Conservation (phyloP, 1,140 invertebrate genomes). For the Drosophila insularis region DNA sequence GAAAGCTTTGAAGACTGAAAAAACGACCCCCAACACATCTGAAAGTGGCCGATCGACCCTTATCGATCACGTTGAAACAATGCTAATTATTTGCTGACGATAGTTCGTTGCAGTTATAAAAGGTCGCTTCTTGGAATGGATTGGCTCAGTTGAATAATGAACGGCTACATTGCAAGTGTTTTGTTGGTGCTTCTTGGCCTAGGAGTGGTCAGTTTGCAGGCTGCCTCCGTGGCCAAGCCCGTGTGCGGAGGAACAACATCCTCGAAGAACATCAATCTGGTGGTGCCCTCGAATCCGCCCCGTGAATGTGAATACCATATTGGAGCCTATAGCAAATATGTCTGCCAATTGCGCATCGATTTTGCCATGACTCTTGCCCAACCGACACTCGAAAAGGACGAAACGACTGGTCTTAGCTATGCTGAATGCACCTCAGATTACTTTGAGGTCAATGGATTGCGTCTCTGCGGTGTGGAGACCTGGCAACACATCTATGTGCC, state of each 20-base stretch:
- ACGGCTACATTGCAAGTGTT: constrained; percentile 24
- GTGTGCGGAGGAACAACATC: constrained; percentile 59
- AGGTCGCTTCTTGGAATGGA: constrained; percentile 7
- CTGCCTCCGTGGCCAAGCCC: constrained; percentile 61
- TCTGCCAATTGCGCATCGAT: constrained; percentile 74
- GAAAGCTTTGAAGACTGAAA: neutral
- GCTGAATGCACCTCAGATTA: constrained; percentile 63
- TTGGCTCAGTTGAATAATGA: constrained; percentile 36
- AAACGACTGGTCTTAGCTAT: constrained; percentile 27
- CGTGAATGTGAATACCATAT: constrained; percentile 62
- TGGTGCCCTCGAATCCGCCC: constrained; percentile 58
- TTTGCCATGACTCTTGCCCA: constrained; percentile 62
- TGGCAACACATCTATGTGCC: constrained; percentile 77
- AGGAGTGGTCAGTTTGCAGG: constrained; percentile 17
- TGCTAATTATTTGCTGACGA: constrained; percentile 33
- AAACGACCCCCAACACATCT: constrained; percentile 1
- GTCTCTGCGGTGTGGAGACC: constrained; percentile 61
- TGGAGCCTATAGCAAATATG: constrained; percentile 62
- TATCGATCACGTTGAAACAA: constrained; percentile 53
- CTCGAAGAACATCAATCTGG: constrained; percentile 65
- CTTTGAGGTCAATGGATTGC: constrained; percentile 59
- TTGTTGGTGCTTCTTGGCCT: constrained; percentile 16
- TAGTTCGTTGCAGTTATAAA: constrained; percentile 39
- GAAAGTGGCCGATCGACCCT: constrained; percentile 23
- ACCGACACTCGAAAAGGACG: constrained; percentile 37